Base-by-base conservation (phyloP, 2,888 invertebrate genomes). In the Patella pellucida region DNA sequence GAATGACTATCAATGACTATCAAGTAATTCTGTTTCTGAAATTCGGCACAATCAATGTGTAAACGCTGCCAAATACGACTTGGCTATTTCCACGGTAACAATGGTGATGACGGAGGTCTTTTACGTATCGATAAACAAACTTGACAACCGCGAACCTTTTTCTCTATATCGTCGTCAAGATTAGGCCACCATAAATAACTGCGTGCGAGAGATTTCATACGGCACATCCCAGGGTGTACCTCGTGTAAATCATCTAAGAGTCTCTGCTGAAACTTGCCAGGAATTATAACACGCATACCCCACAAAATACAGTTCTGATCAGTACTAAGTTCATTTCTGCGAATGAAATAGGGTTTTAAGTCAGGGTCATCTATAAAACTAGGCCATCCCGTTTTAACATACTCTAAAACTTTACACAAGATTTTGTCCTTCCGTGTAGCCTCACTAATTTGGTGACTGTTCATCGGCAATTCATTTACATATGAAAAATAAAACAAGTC, bases 1-100 rank as follows among this genome's bases (percentile, higher is more conserved):
- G 54, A 52, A 52, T 52, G 54, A 54, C 16, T n/a, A n/a, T n/a
- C n/a, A n/a, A n/a, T n/a, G n/a, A n/a, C n/a, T n/a, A 62, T 62
- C n/a, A 15, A 9, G 19, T 3, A 62, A 19, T 62, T 15, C 2
- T 62, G 3, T 15, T 12, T 62, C 12, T 15, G 62, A 16, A 62
- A 81, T 41, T 81, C 82, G 19, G 84, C 84, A 75, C 79, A 82
- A 69, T 86, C 84, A 41, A 85, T 69, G 62, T 87, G 85, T 1
- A 87, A 15, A 19, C 85, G 73, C 9, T 73, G 74, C 87, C 86
- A 87, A n/a, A 84, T 81, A 52, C 76, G 75, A 15, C 72, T 73
- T 12, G 86, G 85, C 68, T 72, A 81, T 73, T 80, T 75, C 84
- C 86, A 87, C 3, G 83, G 84, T 68, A 85, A 84, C 11, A 85